Evolutionary conservation across 2,888 invertebrate species (phyloP), one percentile per base, ranked within the genome.

Genomic region (Yponomeuta plumbellus): DNA sequence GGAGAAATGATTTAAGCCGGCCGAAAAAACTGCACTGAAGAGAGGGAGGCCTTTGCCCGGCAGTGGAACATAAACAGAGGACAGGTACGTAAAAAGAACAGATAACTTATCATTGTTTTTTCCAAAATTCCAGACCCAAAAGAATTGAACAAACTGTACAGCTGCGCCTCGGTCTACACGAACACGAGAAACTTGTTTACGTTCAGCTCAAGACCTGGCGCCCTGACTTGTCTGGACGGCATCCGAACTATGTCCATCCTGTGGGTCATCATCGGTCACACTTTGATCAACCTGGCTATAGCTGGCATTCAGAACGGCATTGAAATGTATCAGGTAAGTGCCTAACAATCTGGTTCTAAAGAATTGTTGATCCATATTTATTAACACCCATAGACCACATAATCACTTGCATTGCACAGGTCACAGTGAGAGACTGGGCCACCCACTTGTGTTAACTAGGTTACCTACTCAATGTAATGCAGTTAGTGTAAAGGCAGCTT

Each of bases 201-300:
- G 5, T 34, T 69, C 44, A 40, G 40, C 20, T n/a, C 20, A 22
- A 40, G 44, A 13, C 62, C 67, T 17, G 67, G 68, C 5, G 56
- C 68, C 0, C 56, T 69, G 10, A 65, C 61, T 17, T 69, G 69
- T 34, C 39, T 69, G n/a, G 68, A 69, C 23, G 69, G 69, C 23
- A 65, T 69, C 11, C 57, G 68, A 11, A 56, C 67, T 5, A 20
- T 69, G 1, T 68, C 69, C 11, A 67, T 69, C 10, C 40, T 67
- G 11, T 69, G 69, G 69, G 61, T 69, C 26, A 68, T 69, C 1
- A 11, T 66, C 11, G 67, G 68, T 1, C 69, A 69, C 62, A 61
- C 65, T 1, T n/a, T 11, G 17, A 40, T 61, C 13, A 13, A n/a
- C 5, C 11, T 22, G 62, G 10, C 34, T 11, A 2, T 2, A 13